phyloP scores from a whole-genome alignment of 92 coral and sea anemone genomes.

The Porites evermanni region DNA sequence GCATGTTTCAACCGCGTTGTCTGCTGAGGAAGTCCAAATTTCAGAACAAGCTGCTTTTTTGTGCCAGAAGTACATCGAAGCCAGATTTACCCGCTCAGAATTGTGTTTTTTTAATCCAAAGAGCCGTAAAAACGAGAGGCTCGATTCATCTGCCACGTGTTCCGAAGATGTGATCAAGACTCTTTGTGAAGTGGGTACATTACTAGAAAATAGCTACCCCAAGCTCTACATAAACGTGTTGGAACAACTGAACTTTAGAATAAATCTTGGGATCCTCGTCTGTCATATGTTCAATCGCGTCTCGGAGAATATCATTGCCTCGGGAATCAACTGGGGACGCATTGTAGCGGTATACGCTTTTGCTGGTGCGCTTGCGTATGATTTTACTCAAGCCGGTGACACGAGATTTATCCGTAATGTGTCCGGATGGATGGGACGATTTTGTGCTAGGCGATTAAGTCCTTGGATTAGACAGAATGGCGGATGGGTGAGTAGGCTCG shows the following conservation, averaged over 20 bases:
- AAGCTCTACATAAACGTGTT: conserved; percentile 76
- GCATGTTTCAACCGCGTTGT: not conserved
- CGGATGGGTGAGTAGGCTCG: conserved; percentile 85
- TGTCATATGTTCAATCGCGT: conserved; percentile 94
- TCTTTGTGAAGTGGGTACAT: conserved; percentile 71
- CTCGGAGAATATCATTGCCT: conserved; percentile 76
- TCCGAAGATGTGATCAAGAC: conserved; percentile 71
- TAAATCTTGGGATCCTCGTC: conserved; percentile 77
- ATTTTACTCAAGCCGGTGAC: conserved; percentile 79
- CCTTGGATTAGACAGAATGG: conserved; percentile 92
- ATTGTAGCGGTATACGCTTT: conserved; percentile 94
- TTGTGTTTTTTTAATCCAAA: conserved; percentile 49
- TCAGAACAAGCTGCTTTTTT: conserved; percentile 75
- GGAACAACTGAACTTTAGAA: conserved; percentile 81
- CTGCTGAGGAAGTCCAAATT: conserved; percentile 59
- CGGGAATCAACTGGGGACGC: conserved; percentile 88
- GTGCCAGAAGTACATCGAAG: conserved; percentile 80
- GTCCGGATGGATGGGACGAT: conserved; percentile 88
- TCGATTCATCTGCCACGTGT: conserved; percentile 8
- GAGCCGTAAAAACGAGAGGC: conserved; percentile 8
- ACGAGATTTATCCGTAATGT: conserved; percentile 71
- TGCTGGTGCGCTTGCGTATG: conserved; percentile 86
- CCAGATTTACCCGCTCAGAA: conserved; percentile 63
- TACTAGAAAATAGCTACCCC: conserved; percentile 83
- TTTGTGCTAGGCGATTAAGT: conserved; percentile 71